Evolutionary conservation across 2,888 invertebrate genomes (phyloP).

Genomic region (Drosophila greeni): DNA sequence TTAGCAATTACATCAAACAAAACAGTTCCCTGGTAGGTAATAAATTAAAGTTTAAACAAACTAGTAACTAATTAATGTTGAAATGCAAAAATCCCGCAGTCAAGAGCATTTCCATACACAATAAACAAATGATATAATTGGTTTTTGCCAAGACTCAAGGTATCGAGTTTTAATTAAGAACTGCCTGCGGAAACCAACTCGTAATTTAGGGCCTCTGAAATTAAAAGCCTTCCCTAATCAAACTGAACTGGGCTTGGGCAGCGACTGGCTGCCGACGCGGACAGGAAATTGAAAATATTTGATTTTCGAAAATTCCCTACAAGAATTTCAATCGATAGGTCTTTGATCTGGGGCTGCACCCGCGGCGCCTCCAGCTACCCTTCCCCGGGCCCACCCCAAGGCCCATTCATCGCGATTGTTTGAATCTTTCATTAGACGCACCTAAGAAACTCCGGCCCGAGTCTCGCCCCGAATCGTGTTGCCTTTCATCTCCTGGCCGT

Average conservation of each 20-base stretch:
- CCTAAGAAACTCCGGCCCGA: slow-evolving; percentile 31
- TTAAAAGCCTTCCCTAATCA: slow-evolving; percentile 8
- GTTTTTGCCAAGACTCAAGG: not conserved
- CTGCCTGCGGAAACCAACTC: slow-evolving; percentile 3
- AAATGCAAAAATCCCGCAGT: not conserved
- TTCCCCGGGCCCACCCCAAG: slow-evolving; percentile 3
- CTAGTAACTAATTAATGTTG: not conserved
- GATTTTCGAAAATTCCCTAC: slow-evolving; percentile 40
- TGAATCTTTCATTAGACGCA: slow-evolving; percentile 47
- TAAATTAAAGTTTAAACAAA: not conserved
- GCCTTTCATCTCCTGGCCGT: slow-evolving; percentile 54
- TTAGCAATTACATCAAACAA: slow-evolving; percentile 6
- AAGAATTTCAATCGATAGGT: slow-evolving; percentile 61
- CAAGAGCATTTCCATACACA: not conserved
- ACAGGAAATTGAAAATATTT: slow-evolving; percentile 48
- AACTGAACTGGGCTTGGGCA: slow-evolving; percentile 13
- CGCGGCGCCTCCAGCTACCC: slow-evolving; percentile 8
- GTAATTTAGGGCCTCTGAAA: not conserved
- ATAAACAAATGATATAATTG: slow-evolving; percentile 1
- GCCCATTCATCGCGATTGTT: slow-evolving; percentile 29
- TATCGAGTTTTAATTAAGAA: slow-evolving; percentile 25
- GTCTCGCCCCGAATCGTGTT: slow-evolving; percentile 38
- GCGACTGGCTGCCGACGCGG: slow-evolving; percentile 6
- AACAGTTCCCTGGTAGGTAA: not conserved
- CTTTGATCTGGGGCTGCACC: slow-evolving; percentile 58